These are phyloP conservation scores for Tipula unca DNA, from an alignment of 2,888 invertebrate genomes.

Conservation along the genomic window DNA sequence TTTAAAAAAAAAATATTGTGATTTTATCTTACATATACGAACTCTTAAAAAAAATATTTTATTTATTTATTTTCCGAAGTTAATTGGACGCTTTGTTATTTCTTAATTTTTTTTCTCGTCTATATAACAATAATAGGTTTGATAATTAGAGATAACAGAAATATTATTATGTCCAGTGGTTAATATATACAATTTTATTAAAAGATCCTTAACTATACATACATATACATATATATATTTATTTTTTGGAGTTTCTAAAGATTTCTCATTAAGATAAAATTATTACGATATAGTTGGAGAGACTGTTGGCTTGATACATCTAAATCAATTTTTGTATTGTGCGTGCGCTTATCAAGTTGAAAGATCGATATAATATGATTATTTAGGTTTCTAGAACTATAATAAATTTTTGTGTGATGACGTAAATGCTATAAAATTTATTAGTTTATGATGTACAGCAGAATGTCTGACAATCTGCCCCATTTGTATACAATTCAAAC, in stretches of 20 bases:
- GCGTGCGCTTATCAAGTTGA: not conserved
- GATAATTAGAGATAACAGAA: not conserved
- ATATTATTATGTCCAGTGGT: conserved; percentile 9
- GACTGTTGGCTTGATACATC: not conserved
- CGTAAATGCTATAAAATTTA: not conserved
- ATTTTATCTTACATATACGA: not conserved
- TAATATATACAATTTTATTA: not conserved
- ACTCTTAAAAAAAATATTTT: not conserved
- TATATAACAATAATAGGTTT: not conserved
- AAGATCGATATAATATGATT: not conserved
- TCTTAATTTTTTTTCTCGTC: not conserved
- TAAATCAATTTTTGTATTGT: not conserved
- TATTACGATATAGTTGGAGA: not conserved
- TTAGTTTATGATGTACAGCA: not conserved
- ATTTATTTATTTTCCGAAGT: not conserved
- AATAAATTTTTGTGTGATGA: not conserved
- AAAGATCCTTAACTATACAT: not conserved
- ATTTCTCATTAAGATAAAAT: not conserved
- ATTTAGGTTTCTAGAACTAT: not conserved
- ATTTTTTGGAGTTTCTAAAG: not conserved
- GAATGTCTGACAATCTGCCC: no score
- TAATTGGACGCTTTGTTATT: conserved; percentile 2
- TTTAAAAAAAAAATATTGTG: not conserved
- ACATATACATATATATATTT: not conserved
- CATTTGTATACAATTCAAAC: no score